Evolutionary conservation across 2,113 vertebrate genomes (phyloP).

Genomic region (Otus sunia): DNA sequence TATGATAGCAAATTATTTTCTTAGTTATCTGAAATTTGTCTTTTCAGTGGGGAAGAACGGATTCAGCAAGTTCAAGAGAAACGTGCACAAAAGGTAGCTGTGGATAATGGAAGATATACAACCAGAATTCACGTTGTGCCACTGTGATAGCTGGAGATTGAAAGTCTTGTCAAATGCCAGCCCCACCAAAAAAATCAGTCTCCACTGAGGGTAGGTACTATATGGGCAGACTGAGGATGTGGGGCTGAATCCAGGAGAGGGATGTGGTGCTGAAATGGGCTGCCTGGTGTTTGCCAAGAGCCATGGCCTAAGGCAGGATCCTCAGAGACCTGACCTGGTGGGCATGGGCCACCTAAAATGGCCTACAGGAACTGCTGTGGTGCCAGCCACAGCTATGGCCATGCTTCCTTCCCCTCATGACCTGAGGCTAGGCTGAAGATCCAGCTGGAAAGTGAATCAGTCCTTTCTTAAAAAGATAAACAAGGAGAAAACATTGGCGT

Average conservation of each 20-base stretch:
- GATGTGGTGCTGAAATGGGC: not conserved
- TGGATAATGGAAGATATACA: not conserved
- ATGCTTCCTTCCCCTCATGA: not conserved
- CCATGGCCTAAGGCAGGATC: not conserved
- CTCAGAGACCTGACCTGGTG: not conserved
- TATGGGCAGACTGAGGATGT: not conserved
- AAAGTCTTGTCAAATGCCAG: not conserved
- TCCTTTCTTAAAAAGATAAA: not conserved
- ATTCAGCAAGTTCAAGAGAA: not conserved
- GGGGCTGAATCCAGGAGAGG: not conserved
- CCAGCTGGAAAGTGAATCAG: not conserved
- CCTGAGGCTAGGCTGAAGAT: not conserved
- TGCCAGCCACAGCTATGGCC: rapidly evolving
- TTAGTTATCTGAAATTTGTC: not conserved
- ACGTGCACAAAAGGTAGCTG: not conserved
- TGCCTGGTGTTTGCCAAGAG: not conserved
- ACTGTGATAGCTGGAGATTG: not conserved
- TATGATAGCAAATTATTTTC: not conserved
- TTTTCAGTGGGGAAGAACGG: not conserved
- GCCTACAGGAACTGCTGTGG: not conserved
- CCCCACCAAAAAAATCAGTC: not conserved
- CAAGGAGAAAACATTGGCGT: not conserved
- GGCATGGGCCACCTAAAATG: not conserved
- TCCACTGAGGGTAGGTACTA: not conserved
- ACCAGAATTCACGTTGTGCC: not conserved